Percentiles rank a stretch among this genome's conserved stretches.
Evolutionary conservation across 2,113 vertebrate species (phyloP).

Genomic region (Miniopterus natalensis): DNA sequence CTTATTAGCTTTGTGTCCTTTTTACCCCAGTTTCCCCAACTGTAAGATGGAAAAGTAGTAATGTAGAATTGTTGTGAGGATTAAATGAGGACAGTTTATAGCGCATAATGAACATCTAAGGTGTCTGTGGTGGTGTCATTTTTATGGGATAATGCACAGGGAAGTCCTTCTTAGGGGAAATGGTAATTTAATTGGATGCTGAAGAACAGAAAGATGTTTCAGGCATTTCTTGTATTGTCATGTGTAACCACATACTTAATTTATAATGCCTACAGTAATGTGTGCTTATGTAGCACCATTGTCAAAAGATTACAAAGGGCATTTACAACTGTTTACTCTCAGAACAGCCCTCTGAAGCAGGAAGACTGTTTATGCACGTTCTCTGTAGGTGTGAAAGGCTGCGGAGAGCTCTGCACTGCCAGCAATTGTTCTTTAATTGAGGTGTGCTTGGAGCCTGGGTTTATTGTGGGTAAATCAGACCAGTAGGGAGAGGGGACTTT

Average conservation of each 20-base stretch:
- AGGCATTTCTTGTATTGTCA: slow-evolving; percentile 55
- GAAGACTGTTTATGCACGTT: slow-evolving; percentile 21
- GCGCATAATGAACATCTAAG: background rate
- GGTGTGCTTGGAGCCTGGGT: slow-evolving; percentile 1
- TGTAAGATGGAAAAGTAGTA: slow-evolving; percentile 25
- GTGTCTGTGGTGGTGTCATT: background rate
- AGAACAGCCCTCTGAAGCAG: slow-evolving; percentile 28
- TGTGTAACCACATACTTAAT: slow-evolving; percentile 59
- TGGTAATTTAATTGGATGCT: slow-evolving; percentile 60
- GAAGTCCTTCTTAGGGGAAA: slow-evolving; percentile 55
- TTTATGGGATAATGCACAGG: slow-evolving; percentile 42
- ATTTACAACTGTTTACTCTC: slow-evolving; percentile 60
- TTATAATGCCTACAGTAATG: slow-evolving; percentile 43
- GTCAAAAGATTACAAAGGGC: slow-evolving; percentile 57
- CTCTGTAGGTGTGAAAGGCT: slow-evolving; percentile 53
- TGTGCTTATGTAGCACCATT: slow-evolving; percentile 50
- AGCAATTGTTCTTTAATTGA: background rate
- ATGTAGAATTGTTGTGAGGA: background rate
- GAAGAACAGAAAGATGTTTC: slow-evolving; percentile 45
- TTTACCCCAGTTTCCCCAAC: slow-evolving; percentile 7
- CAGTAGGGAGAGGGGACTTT: background rate
- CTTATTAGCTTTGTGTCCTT: background rate
- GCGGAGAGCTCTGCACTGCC: background rate
- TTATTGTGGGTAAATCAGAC: slow-evolving; percentile 12
- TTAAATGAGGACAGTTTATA: background rate